A percentile compares a stretch with the other conserved stretches of the same genome.
These are phyloP conservation scores for Mugil cephalus DNA, from an alignment of 2,113 vertebrate species.

Conservation along the genomic window DNA sequence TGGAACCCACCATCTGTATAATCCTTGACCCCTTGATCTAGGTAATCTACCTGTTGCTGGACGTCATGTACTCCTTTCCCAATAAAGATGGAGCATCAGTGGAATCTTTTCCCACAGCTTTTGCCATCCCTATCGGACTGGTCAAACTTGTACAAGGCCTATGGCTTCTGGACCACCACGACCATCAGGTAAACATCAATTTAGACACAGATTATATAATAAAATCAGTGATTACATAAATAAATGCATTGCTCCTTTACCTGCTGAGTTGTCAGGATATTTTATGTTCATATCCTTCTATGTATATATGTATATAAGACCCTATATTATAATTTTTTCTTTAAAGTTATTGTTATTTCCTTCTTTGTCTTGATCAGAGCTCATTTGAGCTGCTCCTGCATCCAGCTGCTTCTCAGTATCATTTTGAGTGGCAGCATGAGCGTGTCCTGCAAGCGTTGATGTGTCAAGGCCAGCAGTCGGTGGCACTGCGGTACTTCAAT, in stretches of 20 bases:
- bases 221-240: too few species aligned
- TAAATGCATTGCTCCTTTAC: too few species aligned
- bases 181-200: constrained; percentile 86
- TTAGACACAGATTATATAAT: too few species aligned
- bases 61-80: constrained; percentile 92
- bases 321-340: too few species aligned
- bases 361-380: constrained; percentile 80
- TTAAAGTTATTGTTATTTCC: neutral
- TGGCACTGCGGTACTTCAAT: constrained; percentile 91
- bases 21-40: constrained; percentile 87
- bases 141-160: constrained; percentile 94
- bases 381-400: constrained; percentile 92
- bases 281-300: neutral
- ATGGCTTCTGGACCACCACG: constrained; percentile 95
- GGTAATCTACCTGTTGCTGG: constrained; percentile 95
- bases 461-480: constrained; percentile 89
- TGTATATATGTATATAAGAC: too few species aligned
- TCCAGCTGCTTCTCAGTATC: constrained; percentile 87
- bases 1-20: neutral
- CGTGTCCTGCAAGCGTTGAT: constrained; percentile 91
- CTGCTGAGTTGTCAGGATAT: too few species aligned
- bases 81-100: constrained; percentile 88
- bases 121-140: constrained; percentile 91
- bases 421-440: constrained; percentile 90
- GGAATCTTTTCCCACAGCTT: constrained; percentile 91